Evolutionary conservation across 2,888 invertebrate genomes (phyloP), one percentile per base, ranked within the genome.

Genomic region (Lamellibrachia columna): DNA sequence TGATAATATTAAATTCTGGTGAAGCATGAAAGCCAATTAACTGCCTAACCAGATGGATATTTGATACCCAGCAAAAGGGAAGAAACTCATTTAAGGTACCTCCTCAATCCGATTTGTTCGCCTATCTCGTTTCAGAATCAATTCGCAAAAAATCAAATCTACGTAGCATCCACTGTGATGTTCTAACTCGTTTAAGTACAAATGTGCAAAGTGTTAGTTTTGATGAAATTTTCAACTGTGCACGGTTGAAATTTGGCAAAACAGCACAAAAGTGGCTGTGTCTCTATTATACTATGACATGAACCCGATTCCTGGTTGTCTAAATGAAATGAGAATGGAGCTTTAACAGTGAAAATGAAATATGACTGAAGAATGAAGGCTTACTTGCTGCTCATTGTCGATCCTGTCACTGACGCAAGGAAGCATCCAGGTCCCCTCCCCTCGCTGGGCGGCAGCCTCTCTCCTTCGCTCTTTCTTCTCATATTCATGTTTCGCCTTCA

Each of bases 401-500:
- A 96, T 93, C 92, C 96, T 94, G 3, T 96, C 95, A 92, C 96
- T 96, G 15, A 97, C 95, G 3, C 96, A 95, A n/a, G 97, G 96
- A 53, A 97, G 94, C 96, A 97, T 96, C 97, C 97, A 97, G 90
- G 97, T 95, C 91, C 95, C 96, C 60, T 96, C 96, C 53, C 96
- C 96, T 90, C 95, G 93, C 53, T 94, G 93, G 90, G 94, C 95
- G 4, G 95, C 95, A 90, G 94, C 94, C 91, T 95, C 95, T 92
- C 95, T 95, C 92, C 94, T 95, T 90, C 93, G 94, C 93, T 96
- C 95, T 90, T 94, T 94, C 91, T 93, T 94, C 58, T 96, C 95
- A 95, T 95, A 95, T 53, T 95, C 94, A 22, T 93, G 94, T 93
- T 95, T 95, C 22, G 95, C 96, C 96, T 96, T 92, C 90, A 94